Evolutionary conservation across 2,888 invertebrate genomes (phyloP).

Genomic region (Mythimna impura): DNA sequence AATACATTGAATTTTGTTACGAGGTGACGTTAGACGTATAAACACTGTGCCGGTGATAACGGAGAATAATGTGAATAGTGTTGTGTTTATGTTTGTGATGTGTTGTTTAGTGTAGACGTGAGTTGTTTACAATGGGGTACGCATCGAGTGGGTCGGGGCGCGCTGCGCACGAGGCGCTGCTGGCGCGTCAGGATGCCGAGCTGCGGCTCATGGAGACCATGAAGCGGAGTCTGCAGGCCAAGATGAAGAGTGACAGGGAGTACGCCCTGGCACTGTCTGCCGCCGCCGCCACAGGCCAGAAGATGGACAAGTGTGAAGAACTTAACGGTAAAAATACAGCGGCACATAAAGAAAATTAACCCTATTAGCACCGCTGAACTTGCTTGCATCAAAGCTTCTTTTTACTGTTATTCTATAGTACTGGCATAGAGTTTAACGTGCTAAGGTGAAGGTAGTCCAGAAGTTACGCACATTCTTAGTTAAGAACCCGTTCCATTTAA

Average conservation of each 20-base stretch:
- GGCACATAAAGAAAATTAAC: constrained; percentile 51
- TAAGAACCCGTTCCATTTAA: constrained; percentile 59
- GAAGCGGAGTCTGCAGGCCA: constrained; percentile 95
- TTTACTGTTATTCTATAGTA: constrained; percentile 32
- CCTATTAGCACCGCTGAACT: constrained; percentile 46
- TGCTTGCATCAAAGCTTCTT: constrained; percentile 33
- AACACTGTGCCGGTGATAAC: constrained; percentile 83
- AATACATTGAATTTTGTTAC: constrained; percentile 72
- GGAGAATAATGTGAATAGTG: constrained; percentile 86
- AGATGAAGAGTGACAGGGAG: constrained; percentile 97
- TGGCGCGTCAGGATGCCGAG: constrained; percentile 97
- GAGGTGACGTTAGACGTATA: constrained; percentile 72
- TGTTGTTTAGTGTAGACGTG: constrained; percentile 79
- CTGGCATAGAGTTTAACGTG: constrained; percentile 5
- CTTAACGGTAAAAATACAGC: constrained; percentile 88
- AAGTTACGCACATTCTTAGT: constrained; percentile 22
- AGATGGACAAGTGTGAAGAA: constrained; percentile 94
- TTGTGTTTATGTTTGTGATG: constrained; percentile 86
- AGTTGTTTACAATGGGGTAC: constrained; percentile 93
- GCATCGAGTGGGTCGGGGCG: constrained; percentile 96
- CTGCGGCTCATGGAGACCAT: constrained; percentile 97
- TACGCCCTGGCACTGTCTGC: constrained; percentile 96
- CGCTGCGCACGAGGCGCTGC: constrained; percentile 97
- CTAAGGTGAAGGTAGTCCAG: background rate
- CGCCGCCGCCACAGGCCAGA: constrained; percentile 95